Evolutionary conservation across 1,140 invertebrate genomes (phyloP).

Genomic region (Sitodiplosis mosellana): DNA sequence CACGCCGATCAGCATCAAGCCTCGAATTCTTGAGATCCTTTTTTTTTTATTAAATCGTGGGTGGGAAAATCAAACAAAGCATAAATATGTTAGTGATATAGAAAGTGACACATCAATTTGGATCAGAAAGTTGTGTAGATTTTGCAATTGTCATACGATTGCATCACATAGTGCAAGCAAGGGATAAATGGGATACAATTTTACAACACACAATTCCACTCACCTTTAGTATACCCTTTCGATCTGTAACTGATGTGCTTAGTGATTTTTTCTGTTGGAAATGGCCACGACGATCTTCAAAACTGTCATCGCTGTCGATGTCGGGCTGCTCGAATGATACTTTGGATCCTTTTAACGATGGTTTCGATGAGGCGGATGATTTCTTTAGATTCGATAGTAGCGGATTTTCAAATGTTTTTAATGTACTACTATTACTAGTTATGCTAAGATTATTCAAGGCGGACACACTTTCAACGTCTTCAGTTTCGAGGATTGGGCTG

Average conservation of each 20-base stretch:
- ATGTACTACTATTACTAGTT: not conserved
- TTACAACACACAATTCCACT: not conserved
- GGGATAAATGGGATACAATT: too few species aligned
- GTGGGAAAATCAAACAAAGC: too few species aligned
- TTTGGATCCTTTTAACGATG: constrained; percentile 19
- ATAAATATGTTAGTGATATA: too few species aligned
- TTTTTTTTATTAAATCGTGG: too few species aligned
- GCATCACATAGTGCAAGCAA: too few species aligned
- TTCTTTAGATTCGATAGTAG: not conserved
- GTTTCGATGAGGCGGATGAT: constrained; percentile 9
- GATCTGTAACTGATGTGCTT: constrained; percentile 14
- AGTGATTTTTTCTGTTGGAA: constrained; percentile 24
- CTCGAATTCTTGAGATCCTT: constrained; percentile 16
- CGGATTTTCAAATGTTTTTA: not conserved
- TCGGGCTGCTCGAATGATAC: constrained; percentile 19
- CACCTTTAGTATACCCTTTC: constrained; percentile 23
- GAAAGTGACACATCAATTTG: too few species aligned
- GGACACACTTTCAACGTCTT: constrained; percentile 16
- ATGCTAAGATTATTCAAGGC: constrained; percentile 2
- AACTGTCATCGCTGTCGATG: constrained; percentile 21
- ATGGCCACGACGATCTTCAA: constrained; percentile 18
- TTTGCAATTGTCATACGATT: too few species aligned
- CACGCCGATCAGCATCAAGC: constrained; percentile 18
- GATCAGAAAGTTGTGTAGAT: too few species aligned
- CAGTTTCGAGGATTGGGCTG: constrained; percentile 8